phyloP scores from a whole-genome alignment of 1,140 invertebrate genomes.

The Platyscapa corneri region DNA sequence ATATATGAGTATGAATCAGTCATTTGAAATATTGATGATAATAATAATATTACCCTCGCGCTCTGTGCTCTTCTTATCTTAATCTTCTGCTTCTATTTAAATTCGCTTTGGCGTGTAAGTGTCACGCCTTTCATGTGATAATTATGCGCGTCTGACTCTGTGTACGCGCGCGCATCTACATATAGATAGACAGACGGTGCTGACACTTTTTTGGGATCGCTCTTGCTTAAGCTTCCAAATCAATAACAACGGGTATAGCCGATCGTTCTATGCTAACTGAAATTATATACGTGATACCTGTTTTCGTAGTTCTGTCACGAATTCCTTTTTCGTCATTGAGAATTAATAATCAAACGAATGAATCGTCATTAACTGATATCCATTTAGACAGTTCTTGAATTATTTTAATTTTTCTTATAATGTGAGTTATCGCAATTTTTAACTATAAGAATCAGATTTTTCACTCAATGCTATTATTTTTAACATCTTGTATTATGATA shows the following conservation, averaged over 20 bases:
- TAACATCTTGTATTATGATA: too few relatives aligned
- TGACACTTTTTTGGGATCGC: neutral
- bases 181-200: neutral
- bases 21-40: neutral
- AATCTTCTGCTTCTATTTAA: neutral
- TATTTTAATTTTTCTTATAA: too few relatives aligned
- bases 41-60: neutral
- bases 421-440: too few relatives aligned
- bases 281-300: neutral
- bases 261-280: neutral
- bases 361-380: neutral
- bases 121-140: neutral
- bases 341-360: neutral
- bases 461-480: too few relatives aligned
- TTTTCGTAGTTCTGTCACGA: neutral
- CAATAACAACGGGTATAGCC: neutral
- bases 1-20: neutral
- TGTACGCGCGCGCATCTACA: neutral
- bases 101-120: neutral
- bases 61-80: constrained; percentile 3
- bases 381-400: neutral
- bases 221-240: neutral
- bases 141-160: neutral
- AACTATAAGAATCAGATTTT: too few relatives aligned
- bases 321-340: neutral